phyloP scores from a whole-genome alignment of 2,888 invertebrate genomes.

The Standfussiana lucernea region DNA sequence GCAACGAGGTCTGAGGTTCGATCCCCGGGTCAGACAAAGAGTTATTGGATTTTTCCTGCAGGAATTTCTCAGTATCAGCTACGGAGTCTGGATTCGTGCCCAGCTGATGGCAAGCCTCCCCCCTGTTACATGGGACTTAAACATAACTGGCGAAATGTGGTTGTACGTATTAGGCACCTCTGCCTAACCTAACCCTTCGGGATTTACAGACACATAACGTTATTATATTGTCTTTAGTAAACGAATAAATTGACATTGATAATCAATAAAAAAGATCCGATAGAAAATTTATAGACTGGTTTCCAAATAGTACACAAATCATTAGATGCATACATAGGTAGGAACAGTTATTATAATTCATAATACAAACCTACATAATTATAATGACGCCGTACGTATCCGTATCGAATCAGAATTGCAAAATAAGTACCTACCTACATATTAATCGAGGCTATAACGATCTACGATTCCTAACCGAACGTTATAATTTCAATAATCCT shows the following conservation, averaged over 20 bases:
- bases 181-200: neutral
- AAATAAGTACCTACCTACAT: slow-evolving; percentile 55
- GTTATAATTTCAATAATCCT: slow-evolving; percentile 63
- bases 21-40: too few relatives aligned
- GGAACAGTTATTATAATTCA: slow-evolving; percentile 23
- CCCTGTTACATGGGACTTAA: neutral
- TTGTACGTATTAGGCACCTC: neutral
- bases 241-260: neutral
- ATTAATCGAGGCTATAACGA: slow-evolving; percentile 57
- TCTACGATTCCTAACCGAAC: slow-evolving; percentile 52
- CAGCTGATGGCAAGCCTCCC: too few relatives aligned
- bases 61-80: neutral
- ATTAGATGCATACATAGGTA: slow-evolving; percentile 27
- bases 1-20: neutral
- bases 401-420: slow-evolving; percentile 58
- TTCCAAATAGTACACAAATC: slow-evolving; percentile 22
- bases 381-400: slow-evolving; percentile 26
- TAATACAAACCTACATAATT: slow-evolving; percentile 44
- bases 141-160: neutral
- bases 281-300: neutral
- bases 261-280: neutral
- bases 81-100: neutral
- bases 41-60: neutral
- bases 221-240: neutral
- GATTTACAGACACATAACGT: neutral